These are phyloP conservation scores for Tenthredo livida DNA, from an alignment of 2,888 invertebrate genomes.

Conservation along the genomic window DNA sequence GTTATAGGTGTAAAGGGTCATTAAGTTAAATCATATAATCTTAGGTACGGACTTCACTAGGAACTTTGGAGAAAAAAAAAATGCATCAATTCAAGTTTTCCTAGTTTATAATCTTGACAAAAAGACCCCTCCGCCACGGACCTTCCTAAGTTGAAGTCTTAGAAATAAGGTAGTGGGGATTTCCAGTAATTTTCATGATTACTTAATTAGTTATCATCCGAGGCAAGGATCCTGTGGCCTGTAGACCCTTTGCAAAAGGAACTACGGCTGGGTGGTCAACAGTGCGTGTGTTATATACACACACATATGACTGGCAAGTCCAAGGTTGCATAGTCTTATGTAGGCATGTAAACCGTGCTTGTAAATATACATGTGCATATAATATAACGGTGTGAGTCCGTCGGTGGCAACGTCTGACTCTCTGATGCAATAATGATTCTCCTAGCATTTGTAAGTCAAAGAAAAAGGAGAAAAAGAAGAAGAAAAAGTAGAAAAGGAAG, in stretches of 20 bases:
- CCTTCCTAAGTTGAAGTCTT: background rate
- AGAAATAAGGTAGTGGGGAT: background rate
- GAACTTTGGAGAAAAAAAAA: background rate
- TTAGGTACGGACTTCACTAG: background rate
- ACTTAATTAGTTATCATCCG: slow-evolving; percentile 71
- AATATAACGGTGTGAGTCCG: background rate
- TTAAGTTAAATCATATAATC: background rate
- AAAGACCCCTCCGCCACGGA: no score
- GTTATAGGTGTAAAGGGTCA: background rate
- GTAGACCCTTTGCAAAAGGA: slow-evolving; percentile 63
- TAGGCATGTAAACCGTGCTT: slow-evolving; percentile 1
- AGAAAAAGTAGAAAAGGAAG: background rate
- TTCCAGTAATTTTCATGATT: slow-evolving; percentile 65
- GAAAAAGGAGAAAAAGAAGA: background rate
- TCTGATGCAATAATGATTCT: slow-evolving; percentile 37
- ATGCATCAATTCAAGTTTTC: background rate
- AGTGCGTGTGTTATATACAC: slow-evolving; percentile 59
- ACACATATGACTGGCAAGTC: slow-evolving; percentile 64
- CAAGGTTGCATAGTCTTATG: slow-evolving; percentile 63
- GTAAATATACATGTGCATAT: background rate
- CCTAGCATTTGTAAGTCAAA: background rate
- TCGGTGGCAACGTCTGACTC: slow-evolving; percentile 9
- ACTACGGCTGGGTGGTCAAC: slow-evolving; percentile 74
- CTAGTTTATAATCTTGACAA: background rate
- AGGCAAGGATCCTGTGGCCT: slow-evolving; percentile 56